These are phyloP conservation scores for Semicossyphus pulcher DNA, from an alignment of 2,113 vertebrate genomes.

Conservation along the genomic window DNA sequence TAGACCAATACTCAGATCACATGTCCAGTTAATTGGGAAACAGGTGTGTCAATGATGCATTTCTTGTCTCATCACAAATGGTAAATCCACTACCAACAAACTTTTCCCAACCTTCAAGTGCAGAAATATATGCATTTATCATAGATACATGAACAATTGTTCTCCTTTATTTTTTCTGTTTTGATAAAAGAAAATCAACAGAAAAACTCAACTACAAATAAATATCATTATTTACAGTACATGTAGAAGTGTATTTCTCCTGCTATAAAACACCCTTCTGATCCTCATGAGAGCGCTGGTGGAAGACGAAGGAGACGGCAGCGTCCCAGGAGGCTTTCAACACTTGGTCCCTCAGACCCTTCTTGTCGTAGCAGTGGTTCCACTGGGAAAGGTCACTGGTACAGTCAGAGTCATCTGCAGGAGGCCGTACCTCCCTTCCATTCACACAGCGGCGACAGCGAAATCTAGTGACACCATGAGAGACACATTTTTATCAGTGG, in stretches of 20 bases:
- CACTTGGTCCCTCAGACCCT: conserved; percentile 89
- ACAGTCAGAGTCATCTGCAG: conserved; percentile 88
- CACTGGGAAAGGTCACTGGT: conserved; percentile 95
- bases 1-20: too few relatives aligned
- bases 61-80: not conserved
- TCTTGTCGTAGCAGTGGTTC: conserved; percentile 91
- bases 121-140: not conserved
- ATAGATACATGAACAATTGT: not conserved
- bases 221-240: conserved; percentile 46
- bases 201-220: conserved; percentile 28
- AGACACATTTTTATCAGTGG: too few relatives aligned
- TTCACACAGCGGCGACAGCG: conserved; percentile 94
- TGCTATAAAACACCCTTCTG: conserved; percentile 85
- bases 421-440: conserved; percentile 86
- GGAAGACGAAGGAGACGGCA: conserved; percentile 91
- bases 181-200: conserved; percentile 15
- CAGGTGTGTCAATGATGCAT: too few relatives aligned
- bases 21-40: too few relatives aligned
- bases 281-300: conserved; percentile 94
- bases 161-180: conserved; percentile 5
- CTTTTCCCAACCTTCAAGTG: not conserved
- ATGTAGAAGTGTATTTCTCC: not conserved
- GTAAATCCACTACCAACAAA: not conserved
- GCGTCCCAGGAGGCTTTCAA: conserved; percentile 93
- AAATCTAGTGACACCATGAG: conserved; percentile 81